phyloP scores from a whole-genome alignment of 2,113 vertebrate genomes.

The Pangasianodon gigas region DNA sequence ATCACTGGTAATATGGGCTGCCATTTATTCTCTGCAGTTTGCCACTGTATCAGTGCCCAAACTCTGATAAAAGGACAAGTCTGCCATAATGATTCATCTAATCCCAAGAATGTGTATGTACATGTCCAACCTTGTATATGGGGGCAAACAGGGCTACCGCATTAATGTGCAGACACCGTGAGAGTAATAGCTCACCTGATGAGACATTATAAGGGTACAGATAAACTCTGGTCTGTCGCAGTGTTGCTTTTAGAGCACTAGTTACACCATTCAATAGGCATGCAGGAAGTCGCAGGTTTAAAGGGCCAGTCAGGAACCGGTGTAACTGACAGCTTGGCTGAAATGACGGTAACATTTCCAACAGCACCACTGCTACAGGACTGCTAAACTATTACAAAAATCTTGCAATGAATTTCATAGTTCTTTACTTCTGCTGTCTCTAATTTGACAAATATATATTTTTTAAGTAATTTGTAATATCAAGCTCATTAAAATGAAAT shows the following conservation, averaged over 20 bases:
- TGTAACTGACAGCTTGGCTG: background rate
- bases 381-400: background rate
- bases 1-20: background rate
- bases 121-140: background rate
- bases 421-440: background rate
- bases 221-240: background rate
- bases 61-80: background rate
- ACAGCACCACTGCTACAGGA: background rate
- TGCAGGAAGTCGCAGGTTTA: slow-evolving; percentile 35
- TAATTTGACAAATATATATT: background rate
- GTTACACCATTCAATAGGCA: slow-evolving; percentile 25
- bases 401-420: background rate
- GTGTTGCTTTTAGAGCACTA: background rate
- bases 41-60: background rate
- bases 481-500: background rate
- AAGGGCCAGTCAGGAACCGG: slow-evolving; percentile 5
- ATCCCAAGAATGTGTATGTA: background rate
- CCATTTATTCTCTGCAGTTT: background rate
- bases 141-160: background rate
- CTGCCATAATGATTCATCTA: background rate
- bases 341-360: background rate
- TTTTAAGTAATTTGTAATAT: background rate
- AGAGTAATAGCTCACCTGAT: background rate
- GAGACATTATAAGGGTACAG: background rate
- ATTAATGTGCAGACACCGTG: background rate